phyloP scores from a whole-genome alignment of 2,113 vertebrate species.

The Willisornis vidua region DNA sequence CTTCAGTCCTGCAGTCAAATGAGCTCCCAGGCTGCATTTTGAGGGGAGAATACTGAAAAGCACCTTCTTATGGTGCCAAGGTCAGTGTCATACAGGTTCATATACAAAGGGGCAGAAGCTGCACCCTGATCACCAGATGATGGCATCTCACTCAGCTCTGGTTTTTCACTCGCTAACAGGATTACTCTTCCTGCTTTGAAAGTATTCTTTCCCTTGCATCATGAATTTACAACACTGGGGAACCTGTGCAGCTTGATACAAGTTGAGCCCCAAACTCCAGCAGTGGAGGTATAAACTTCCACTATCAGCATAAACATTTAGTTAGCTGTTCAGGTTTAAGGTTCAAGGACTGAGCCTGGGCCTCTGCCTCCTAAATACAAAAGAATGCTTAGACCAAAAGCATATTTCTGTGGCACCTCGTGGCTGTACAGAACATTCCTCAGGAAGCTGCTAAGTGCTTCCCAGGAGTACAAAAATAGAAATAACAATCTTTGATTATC shows the following conservation, averaged over 20 bases:
- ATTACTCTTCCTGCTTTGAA: background rate
- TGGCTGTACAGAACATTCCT: constrained; percentile 33
- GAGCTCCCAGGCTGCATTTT: background rate
- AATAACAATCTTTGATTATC: background rate
- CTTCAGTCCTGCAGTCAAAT: rapidly evolving
- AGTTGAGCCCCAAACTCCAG: background rate
- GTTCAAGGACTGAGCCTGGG: background rate
- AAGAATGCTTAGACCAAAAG: background rate
- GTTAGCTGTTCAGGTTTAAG: background rate
- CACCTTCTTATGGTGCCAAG: background rate
- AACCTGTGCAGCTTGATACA: background rate
- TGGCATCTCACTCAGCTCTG: background rate
- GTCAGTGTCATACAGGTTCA: background rate
- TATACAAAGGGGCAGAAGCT: background rate
- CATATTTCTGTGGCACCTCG: background rate
- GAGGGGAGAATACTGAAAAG: background rate
- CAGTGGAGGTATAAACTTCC: background rate
- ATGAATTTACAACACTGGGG: background rate
- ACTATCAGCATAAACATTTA: background rate
- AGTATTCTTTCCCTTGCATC: background rate
- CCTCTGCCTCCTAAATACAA: background rate
- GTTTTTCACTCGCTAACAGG: background rate
- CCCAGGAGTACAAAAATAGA: constrained; percentile 43
- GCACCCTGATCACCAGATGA: background rate
- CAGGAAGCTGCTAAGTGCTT: constrained; percentile 52